Percentiles rank a stretch among this genome's conserved stretches.
These are phyloP conservation scores for Halocaridina rubra DNA, from an alignment of 2,888 invertebrate species.

Conservation along the genomic window DNA sequence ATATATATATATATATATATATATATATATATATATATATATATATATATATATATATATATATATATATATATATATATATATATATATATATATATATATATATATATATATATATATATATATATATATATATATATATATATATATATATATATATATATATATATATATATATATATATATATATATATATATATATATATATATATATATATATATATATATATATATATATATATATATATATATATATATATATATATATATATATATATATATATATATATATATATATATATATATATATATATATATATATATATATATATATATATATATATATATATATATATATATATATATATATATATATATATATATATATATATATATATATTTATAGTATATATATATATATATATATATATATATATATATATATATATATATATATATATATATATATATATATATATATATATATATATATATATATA, in stretches of 20 bases:
- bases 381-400: not conserved
- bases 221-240: not conserved
- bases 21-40: not conserved
- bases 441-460: not conserved
- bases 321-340: not conserved
- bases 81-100: not conserved
- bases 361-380: not conserved
- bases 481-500: not conserved
- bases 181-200: not conserved
- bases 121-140: no score
- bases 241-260: not conserved
- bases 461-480: constrained; percentile 6
- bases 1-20: not conserved
- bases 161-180: not conserved
- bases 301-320: not conserved
- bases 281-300: not conserved
- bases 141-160: not conserved
- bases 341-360: not conserved
- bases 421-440: not conserved
- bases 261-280: not conserved
- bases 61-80: not conserved
- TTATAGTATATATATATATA: not conserved
- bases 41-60: not conserved
- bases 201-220: not conserved
- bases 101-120: not conserved